Evolutionary conservation across 2,113 vertebrate species (phyloP).

Genomic region (Oncorhynchus masou): DNA sequence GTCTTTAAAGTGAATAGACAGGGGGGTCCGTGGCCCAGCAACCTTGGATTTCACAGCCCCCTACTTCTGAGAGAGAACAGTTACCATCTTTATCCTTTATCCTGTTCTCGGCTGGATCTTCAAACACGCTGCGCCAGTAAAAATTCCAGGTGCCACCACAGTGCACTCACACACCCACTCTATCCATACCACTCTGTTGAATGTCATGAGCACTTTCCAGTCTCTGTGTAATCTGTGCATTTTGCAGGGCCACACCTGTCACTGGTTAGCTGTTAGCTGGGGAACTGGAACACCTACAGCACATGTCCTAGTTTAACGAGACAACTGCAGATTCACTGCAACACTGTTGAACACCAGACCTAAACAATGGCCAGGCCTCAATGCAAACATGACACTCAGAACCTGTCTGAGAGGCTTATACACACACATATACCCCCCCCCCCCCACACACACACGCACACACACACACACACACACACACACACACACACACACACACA

Average conservation of each 20-base stretch:
- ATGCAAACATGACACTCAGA: neutral
- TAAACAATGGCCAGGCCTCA: no score
- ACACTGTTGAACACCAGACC: no score
- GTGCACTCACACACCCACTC: neutral
- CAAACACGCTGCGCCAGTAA: neutral
- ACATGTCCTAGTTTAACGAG: slow-evolving; percentile 15
- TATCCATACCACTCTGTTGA: neutral
- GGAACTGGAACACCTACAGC: slow-evolving; percentile 8
- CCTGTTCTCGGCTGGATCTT: neutral
- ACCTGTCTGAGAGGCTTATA: neutral
- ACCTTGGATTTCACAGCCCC: neutral
- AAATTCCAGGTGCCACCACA: no score
- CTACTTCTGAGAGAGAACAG: neutral
- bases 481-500: neutral
- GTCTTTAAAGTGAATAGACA: neutral
- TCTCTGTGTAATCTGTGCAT: neutral
- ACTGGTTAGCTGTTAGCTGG: slow-evolving; percentile 22
- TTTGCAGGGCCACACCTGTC: slow-evolving; percentile 18
- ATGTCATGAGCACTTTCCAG: neutral
- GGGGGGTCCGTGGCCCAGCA: neutral
- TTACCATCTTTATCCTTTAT: neutral
- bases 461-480: neutral
- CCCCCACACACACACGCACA: neutral
- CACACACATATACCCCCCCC: neutral
- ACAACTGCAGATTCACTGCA: neutral